Evolutionary conservation across 2,113 vertebrate species (phyloP).

Genomic region (Ammospiza caudacuta): DNA sequence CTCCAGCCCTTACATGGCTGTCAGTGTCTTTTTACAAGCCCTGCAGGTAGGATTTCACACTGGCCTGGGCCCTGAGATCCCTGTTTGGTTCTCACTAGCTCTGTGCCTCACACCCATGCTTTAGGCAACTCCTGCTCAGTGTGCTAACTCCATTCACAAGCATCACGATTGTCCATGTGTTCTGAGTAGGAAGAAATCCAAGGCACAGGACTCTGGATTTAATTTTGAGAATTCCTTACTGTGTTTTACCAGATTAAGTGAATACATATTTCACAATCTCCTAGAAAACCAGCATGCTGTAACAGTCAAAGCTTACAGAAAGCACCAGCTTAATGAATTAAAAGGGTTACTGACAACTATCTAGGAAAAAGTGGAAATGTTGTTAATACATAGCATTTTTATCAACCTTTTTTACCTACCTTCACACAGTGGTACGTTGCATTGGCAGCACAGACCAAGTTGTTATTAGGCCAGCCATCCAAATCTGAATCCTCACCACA

Average conservation of each 20-base stretch:
- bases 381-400: not conserved
- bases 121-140: not conserved
- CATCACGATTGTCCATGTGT: not conserved
- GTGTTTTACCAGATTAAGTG: not conserved
- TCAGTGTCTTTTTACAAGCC: not conserved
- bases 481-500: conserved; percentile 97
- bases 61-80: accelerated
- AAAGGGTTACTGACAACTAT: not conserved
- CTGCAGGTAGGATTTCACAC: not conserved
- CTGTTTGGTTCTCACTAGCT: not conserved
- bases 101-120: not conserved
- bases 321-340: not conserved
- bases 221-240: not conserved
- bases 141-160: not conserved
- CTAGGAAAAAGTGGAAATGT: not conserved
- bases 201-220: not conserved
- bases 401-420: conserved; percentile 71
- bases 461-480: conserved; percentile 97
- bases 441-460: conserved; percentile 91
- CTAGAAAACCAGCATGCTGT: not conserved
- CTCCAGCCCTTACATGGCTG: not conserved
- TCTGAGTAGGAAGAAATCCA: not conserved
- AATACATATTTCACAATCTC: not conserved
- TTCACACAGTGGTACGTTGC: conserved; percentile 92
- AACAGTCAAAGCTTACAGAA: not conserved